Conservation (phyloP, 1,140 invertebrate species). For the Artemia franciscana region DNA sequence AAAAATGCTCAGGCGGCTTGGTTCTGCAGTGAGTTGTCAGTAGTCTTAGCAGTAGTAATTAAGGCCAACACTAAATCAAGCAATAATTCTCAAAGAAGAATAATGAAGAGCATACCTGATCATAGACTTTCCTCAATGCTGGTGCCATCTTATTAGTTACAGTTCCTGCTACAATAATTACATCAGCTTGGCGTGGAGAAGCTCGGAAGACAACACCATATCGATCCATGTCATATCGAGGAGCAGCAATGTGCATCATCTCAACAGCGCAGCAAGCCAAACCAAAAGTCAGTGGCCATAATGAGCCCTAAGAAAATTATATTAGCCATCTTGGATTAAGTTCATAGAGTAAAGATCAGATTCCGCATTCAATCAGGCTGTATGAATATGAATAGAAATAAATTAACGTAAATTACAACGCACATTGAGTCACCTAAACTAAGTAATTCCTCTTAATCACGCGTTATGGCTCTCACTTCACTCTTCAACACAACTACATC, state of each 20-base stretch:
- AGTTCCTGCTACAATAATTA: conserved; percentile 95
- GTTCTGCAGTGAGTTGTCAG: too few species aligned
- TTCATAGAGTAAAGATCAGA: conserved; percentile 5
- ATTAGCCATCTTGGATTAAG: too few species aligned
- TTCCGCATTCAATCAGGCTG: conserved; percentile 1
- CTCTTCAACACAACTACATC: too few species aligned
- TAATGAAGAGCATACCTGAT: too few species aligned
- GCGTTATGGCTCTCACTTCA: too few species aligned
- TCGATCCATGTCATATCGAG: conserved; percentile 90
- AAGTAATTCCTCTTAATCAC: too few species aligned
- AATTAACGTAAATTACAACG: background rate
- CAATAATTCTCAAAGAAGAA: too few species aligned
- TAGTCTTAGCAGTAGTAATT: too few species aligned
- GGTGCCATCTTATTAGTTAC: conserved; percentile 99
- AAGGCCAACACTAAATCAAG: too few species aligned
- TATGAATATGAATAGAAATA: conserved; percentile 13
- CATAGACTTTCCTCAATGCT: conserved; percentile 72
- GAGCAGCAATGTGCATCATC: conserved; percentile 99
- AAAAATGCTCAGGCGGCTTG: too few species aligned
- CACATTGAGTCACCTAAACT: background rate
- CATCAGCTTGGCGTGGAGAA: conserved; percentile 79
- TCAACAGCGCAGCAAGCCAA: conserved; percentile 93
- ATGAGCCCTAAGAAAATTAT: conserved; percentile 33
- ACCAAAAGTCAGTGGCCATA: conserved; percentile 93
- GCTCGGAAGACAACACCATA: conserved; percentile 87